Base-by-base conservation (phyloP, 64 coral and sea anemone species). In the Catalaphyllia jardinei region DNA sequence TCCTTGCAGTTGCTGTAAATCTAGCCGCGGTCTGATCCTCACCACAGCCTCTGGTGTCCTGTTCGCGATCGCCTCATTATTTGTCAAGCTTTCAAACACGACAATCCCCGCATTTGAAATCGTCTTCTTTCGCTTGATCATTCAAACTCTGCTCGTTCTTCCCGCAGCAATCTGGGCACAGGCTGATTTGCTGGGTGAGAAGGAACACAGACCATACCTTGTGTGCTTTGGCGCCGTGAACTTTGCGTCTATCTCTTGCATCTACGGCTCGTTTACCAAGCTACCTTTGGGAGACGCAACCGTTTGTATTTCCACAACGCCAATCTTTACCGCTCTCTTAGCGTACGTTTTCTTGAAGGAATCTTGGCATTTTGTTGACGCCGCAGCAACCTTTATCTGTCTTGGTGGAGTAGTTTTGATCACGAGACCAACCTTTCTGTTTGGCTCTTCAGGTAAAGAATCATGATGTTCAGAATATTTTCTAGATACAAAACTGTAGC, bases 51-150 rank as follows among this genome's bases (percentile, higher is more conserved):
- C 94, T 8, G 94, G 94, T 1, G 57, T 96, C 55, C 80, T 96
- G 20, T 96, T 96, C 16, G 87, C 94, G 17, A 31, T 96, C 29
- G 94, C 94, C 29, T 96, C 94, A 22, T 82, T 96, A 17, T 96
- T 96, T 54, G 94, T 93, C 33, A 96, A 96, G 60, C 80, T 96
- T 33, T 96, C 94, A 22, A 96, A 96, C 87, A 96, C 87, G 9
- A 85, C 87, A 11, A 90, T 96, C 17, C 94, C 94, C 2, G 87
- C 94, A 10, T 96, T 96, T 89, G 90, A 96, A 77, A 96, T 96
- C 51, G 89, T 93, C 24, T 96, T 96, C 25, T 91, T 96, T 19
- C 94, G 94, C 60, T 77, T 96, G 9, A 62, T 96, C 19, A 89
- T 93, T 14, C 94, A 93, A 80, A 93, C 91, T 4, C 33, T 90